Base-by-base conservation (phyloP, 2,797 vertebrate genomes). In the Babyrousa celebensis region DNA sequence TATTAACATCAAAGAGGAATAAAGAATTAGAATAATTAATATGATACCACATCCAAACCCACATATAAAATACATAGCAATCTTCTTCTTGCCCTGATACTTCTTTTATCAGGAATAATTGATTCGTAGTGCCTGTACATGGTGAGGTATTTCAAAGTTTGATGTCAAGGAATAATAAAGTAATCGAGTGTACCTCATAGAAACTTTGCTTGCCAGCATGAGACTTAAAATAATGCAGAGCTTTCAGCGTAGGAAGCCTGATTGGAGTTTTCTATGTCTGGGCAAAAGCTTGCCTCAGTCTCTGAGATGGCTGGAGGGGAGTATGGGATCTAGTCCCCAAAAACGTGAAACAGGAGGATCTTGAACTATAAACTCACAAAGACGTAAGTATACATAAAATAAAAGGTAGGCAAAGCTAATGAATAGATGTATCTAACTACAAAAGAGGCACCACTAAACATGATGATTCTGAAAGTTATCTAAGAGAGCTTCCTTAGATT, bases 21-120 rank as follows among this genome's bases (percentile, higher is more conserved):
- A 78, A 93, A 27, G 60, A 60, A 52, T 65, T 75, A 85, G 40
- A 91, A 65, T 84, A 87, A 86, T 83, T 85, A 95, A 67, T 71
- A 80, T 67, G 14, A 1, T 63, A 48, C 16, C 3, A 68, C 25
- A 20, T 72, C 32, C 72, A 94, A 83, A 78, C 0, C 12, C 15
- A 89, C 10, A 91, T 56, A 43, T 27, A 52, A 85, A 92, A 72
- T 70, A 12, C 16, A 74, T 27, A 72, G 4, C 11, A 83, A 63
- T 89, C n/a, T 94, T 95, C 43, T 92, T 8, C 18, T 79, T 91
- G 6, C 29, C 20, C 7, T 82, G 75, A 63, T 85, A 75, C 4
- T 89, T 90, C 43, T 94, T 74, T 93, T 36, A 36, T 36, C 43
- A 9, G 77, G 40, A 65, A 43, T 60, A 80, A 78, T 2, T 85